phyloP scores from a whole-genome alignment of 2,888 invertebrate species.

The Acanthosoma haemorrhoidale region DNA sequence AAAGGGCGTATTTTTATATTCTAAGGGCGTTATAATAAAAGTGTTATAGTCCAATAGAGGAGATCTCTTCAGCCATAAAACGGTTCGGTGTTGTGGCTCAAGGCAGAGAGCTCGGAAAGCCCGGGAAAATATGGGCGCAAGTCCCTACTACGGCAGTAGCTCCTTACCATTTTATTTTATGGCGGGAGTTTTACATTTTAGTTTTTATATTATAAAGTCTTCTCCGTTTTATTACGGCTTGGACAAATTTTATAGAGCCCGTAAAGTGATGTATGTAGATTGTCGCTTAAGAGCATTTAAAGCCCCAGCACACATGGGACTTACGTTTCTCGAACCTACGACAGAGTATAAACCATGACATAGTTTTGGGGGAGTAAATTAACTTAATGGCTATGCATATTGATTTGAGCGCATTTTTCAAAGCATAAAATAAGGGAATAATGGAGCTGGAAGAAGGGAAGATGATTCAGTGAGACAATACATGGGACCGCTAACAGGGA shows the following conservation, averaged over 20 bases:
- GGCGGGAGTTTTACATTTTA: neutral
- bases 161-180: conserved; percentile 2
- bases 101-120: too few relatives aligned
- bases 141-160: neutral
- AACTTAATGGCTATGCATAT: too few relatives aligned
- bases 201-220: neutral
- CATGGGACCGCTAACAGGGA: neutral
- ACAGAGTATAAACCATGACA: too few relatives aligned
- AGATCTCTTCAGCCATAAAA: neutral
- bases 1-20: neutral
- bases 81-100: neutral
- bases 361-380: too few relatives aligned
- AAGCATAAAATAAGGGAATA: neutral
- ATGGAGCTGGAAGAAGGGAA: too few relatives aligned
- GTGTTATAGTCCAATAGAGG: neutral
- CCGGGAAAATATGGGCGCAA: neutral
- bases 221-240: neutral
- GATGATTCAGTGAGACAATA: neutral
- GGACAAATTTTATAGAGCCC: conserved; percentile 11
- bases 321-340: too few relatives aligned
- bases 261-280: too few relatives aligned
- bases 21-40: conserved; percentile 9
- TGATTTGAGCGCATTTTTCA: too few relatives aligned
- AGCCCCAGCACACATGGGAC: too few relatives aligned
- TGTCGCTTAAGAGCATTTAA: too few relatives aligned